These are phyloP conservation scores for Brachystomella parvula DNA, from an alignment of 1,140 invertebrate species.

Conservation along the genomic window DNA sequence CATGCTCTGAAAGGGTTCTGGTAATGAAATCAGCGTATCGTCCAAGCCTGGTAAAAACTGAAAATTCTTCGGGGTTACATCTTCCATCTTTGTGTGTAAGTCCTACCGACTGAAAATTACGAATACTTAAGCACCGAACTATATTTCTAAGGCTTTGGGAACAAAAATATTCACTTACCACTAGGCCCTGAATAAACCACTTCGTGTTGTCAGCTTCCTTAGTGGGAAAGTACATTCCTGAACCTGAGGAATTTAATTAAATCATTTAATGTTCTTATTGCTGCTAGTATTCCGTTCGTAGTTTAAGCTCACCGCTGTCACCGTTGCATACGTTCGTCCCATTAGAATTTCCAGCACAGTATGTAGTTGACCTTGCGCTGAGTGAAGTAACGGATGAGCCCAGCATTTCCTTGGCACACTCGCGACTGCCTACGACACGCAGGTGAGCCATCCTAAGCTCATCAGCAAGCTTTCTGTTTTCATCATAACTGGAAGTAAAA, in stretches of 20 bases:
- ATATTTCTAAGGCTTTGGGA: neutral
- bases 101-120: slow-evolving; percentile 24
- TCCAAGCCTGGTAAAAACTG: slow-evolving; percentile 35
- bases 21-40: slow-evolving; percentile 34
- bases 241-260: neutral
- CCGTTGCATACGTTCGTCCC: slow-evolving; percentile 33
- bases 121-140: neutral
- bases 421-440: slow-evolving; percentile 19
- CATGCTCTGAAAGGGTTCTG: slow-evolving; percentile 23
- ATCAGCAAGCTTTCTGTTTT: slow-evolving; percentile 20
- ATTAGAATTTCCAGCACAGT: slow-evolving; percentile 34
- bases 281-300: neutral
- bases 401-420: slow-evolving; percentile 23
- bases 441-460: slow-evolving; percentile 24
- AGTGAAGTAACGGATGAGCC: slow-evolving; percentile 9
- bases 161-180: neutral
- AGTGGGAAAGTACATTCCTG: slow-evolving; percentile 31
- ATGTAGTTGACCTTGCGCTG: slow-evolving; percentile 29
- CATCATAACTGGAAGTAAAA: slow-evolving; percentile 28
- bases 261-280: neutral
- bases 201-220: slow-evolving; percentile 7
- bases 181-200: slow-evolving; percentile 35
- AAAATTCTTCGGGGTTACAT: slow-evolving; percentile 32
- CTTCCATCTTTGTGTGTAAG: slow-evolving; percentile 20
- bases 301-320: slow-evolving; percentile 32